Percentiles rank a stretch among this genome's conserved stretches.
Evolutionary conservation across 1,140 invertebrate species (phyloP).

Genomic region (Pristionchus pacificus): DNA sequence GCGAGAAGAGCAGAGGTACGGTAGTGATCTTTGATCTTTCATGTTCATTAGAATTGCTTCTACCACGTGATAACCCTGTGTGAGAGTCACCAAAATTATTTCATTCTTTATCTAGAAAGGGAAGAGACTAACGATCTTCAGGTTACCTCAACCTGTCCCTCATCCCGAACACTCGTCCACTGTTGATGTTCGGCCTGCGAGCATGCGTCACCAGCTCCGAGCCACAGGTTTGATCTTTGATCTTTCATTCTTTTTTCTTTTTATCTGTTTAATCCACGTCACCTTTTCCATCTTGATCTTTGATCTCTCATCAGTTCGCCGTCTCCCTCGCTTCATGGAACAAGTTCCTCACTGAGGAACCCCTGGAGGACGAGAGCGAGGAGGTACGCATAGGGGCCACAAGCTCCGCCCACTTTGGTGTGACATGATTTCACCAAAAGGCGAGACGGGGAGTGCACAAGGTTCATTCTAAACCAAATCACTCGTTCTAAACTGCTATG

Average conservation of each 20-base stretch:
- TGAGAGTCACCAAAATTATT: too few species aligned
- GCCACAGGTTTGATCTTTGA: neutral
- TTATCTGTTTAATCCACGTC: neutral
- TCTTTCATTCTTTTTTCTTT: neutral
- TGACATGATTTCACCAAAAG: too few species aligned
- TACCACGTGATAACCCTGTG: too few species aligned
- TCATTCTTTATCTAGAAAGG: too few species aligned
- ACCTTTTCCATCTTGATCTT: slow-evolving; percentile 12
- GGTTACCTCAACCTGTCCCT: slow-evolving; percentile 30
- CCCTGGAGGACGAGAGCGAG: slow-evolving; percentile 14
- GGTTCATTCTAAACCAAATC: too few species aligned
- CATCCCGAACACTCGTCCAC: slow-evolving; percentile 24
- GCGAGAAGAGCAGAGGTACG: slow-evolving; percentile 40
- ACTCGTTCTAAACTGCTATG: too few species aligned
- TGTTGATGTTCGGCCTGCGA: slow-evolving; percentile 34
- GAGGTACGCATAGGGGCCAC: too few species aligned
- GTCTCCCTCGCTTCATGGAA: slow-evolving; percentile 19
- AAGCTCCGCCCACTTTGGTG: too few species aligned
- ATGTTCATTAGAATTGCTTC: too few species aligned
- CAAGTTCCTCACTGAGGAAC: slow-evolving; percentile 23
- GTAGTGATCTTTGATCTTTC: neutral
- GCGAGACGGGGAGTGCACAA: too few species aligned
- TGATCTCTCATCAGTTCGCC: too few species aligned
- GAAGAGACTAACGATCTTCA: slow-evolving; percentile 25
- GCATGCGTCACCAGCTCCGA: slow-evolving; percentile 27